Base-by-base conservation (phyloP, 1,140 invertebrate genomes). In the Bursaphelenchus mucronatus region DNA sequence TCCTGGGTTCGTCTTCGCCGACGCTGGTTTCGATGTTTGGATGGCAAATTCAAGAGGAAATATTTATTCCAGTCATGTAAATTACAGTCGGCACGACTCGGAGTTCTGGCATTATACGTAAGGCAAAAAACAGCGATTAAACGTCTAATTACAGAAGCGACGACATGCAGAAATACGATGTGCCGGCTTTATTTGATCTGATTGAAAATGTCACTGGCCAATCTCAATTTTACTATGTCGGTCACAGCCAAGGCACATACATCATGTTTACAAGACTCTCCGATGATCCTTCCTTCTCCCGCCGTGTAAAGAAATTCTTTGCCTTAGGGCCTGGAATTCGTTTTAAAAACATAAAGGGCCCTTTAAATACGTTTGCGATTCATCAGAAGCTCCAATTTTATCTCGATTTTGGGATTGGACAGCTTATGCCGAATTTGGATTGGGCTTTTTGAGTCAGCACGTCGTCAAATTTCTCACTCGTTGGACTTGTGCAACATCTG, bases 11-110 rank as follows among this genome's bases (percentile, higher is more conserved):
- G 65, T 85, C 8, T 82, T 89, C 30, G 84, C 87, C 0, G 85
- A 87, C 63, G 73, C 82, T 62, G 88, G 89, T 15, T 90, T 87
- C 69, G 89, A 90, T 75, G 89, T 91, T 0, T 89, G 88, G 88
- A 69, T 88, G 68, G 84, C 86, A 5, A 90, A 89, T 74, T 59
- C 64, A 13, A 82, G 88, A 13, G 88, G 88, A 7, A 88, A 87
- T 68, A 85, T 83, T 55, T 87, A 88, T 72, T 87, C 87, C 11
- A 79, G 80, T 88, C 72, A 70, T 68, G 47, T 6, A 19, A 49
- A 49, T 49, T 49, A 49, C 13, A 49, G 19, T 49, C 47, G 47
- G 47, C 47, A 49, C 47, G 6, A 49, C 19, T 49, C 47, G 47
- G 47, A 49, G 19, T 49, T n/a, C 19, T 19, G 19, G 13, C 19